Percentiles rank a stretch among this genome's conserved stretches.
Evolutionary conservation across 2,888 invertebrate genomes (phyloP).

Genomic region (Noctua pronuba): DNA sequence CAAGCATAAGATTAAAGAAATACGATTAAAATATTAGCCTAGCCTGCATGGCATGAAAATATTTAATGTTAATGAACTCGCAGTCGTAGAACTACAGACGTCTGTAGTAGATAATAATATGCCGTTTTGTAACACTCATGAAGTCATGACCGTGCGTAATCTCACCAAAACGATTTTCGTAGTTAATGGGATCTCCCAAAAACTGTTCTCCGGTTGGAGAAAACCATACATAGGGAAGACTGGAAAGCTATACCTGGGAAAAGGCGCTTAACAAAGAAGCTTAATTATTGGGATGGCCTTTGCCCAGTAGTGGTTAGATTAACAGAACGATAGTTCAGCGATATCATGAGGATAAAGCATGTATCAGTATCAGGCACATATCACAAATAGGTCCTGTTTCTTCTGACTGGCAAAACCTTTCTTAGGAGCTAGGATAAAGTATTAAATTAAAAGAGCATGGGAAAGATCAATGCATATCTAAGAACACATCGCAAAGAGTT

Average conservation of each 20-base stretch:
- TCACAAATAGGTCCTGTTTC: not conserved
- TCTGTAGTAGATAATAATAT: constrained; percentile 15
- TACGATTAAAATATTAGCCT: constrained; percentile 65
- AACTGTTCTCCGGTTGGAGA: not conserved
- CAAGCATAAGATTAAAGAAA: constrained; percentile 60
- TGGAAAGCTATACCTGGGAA: not conserved
- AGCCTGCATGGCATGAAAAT: constrained; percentile 57
- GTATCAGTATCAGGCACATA: not conserved
- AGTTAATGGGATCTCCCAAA: not conserved
- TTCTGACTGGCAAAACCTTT: not conserved
- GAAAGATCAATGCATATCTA: constrained; percentile 17
- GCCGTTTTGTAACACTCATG: constrained; percentile 19
- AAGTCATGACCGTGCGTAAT: not conserved
- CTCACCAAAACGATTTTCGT: not conserved
- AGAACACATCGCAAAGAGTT: constrained; percentile 22
- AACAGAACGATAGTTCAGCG: not conserved
- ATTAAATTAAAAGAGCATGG: not conserved
- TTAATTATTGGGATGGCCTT: too few species aligned
- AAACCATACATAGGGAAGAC: not conserved
- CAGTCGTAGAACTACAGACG: constrained; percentile 1
- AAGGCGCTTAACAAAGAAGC: not conserved
- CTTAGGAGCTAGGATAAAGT: not conserved
- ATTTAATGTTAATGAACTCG: constrained; percentile 69
- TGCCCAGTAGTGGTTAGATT: not conserved
- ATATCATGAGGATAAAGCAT: not conserved